phyloP scores from a whole-genome alignment of 37 sponge, comb jelly and placozoan genomes.

The Tethya wilhelma region DNA sequence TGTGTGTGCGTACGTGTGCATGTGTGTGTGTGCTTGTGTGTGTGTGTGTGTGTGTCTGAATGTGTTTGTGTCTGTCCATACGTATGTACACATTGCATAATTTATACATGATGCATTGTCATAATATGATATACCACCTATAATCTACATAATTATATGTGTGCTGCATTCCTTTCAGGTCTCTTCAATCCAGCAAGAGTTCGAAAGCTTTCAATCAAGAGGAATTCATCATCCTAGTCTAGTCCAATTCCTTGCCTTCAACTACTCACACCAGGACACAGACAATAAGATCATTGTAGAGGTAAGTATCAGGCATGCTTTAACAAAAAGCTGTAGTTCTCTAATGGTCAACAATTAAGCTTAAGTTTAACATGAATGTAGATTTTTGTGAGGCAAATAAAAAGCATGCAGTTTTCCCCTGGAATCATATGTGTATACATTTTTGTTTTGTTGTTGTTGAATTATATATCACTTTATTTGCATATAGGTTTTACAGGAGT shows the following conservation, averaged over 20 bases:
- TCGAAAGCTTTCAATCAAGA: constrained; percentile 23
- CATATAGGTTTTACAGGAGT: constrained; percentile 58
- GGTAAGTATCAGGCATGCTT: too few species aligned
- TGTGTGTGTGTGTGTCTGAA: too few species aligned
- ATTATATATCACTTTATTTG: background rate
- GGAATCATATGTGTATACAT: too few species aligned
- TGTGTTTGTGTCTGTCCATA: too few species aligned
- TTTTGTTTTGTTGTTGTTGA: too few species aligned
- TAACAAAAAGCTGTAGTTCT: too few species aligned
- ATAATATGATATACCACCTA: background rate
- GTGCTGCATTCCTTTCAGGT: constrained; percentile 41
- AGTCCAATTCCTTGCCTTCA: constrained; percentile 63
- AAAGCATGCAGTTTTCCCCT: too few species aligned
- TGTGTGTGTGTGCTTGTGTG: too few species aligned
- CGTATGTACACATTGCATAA: too few species aligned
- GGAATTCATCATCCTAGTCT: constrained; percentile 56
- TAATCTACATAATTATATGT: background rate
- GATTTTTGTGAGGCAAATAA: too few species aligned
- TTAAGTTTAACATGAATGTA: background rate
- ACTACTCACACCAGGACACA: background rate
- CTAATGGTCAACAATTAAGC: background rate
- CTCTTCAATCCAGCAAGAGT: constrained; percentile 60
- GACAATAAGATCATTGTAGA: constrained; percentile 52
- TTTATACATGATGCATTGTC: background rate
- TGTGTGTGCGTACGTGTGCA: too few species aligned